Evolutionary conservation across 2,113 vertebrate species (phyloP).

Genomic region (Phasianus colchicus): DNA sequence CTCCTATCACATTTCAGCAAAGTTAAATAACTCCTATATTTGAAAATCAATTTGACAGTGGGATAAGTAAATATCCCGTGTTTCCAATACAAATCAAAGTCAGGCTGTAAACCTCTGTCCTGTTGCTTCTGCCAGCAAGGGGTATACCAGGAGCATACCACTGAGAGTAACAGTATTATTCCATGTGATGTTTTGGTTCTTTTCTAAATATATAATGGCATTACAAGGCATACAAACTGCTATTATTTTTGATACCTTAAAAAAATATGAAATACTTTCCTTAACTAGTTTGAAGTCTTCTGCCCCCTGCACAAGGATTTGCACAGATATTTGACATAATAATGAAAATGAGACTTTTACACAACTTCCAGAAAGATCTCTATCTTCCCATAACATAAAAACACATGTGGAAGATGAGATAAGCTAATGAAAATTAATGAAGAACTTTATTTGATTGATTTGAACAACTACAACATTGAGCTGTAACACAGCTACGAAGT

Average conservation of each 20-base stretch:
- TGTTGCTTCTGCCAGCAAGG: background rate
- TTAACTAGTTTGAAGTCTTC: background rate
- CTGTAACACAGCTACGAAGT: slow-evolving; percentile 54
- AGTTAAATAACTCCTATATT: background rate
- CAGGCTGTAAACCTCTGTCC: background rate
- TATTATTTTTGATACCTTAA: background rate
- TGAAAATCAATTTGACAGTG: background rate
- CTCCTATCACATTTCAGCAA: background rate
- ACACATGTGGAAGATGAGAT: background rate
- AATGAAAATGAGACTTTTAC: background rate
- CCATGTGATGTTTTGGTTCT: background rate
- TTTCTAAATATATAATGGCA: background rate
- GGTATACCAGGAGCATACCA: background rate
- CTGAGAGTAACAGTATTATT: background rate
- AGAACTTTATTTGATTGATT: slow-evolving; percentile 61
- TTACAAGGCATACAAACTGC: background rate
- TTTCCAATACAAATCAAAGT: background rate
- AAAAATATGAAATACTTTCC: background rate
- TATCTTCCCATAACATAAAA: background rate
- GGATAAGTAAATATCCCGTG: background rate
- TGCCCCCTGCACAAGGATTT: background rate
- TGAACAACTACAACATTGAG: slow-evolving; percentile 21
- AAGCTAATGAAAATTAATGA: slow-evolving; percentile 46
- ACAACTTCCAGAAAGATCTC: background rate
- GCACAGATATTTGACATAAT: background rate